phyloP scores from a whole-genome alignment of 23 tunicate genomes.

The Ascidia mentula region DNA sequence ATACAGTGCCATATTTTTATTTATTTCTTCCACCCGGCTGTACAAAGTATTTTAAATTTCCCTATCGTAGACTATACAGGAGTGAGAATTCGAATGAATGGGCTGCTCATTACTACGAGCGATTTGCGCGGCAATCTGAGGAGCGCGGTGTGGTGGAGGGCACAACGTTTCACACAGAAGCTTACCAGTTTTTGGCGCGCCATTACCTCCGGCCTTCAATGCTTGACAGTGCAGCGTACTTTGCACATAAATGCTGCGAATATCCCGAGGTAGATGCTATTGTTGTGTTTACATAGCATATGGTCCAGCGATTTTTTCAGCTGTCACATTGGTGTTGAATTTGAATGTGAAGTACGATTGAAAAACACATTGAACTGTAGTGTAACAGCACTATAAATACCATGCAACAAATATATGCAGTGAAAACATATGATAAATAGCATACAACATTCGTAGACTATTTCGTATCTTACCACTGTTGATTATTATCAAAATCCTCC shows the following conservation, averaged over 20 bases:
- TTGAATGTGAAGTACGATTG: no score
- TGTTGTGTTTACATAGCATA: no score
- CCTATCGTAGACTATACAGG: constrained; percentile 55
- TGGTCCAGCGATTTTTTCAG: no score
- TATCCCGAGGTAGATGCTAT: constrained; percentile 57
- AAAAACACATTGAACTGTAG: no score
- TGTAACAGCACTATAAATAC: no score
- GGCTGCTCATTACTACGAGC: constrained; percentile 84
- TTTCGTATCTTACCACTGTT: not conserved
- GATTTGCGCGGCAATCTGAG: constrained; percentile 74
- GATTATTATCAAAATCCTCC: not conserved
- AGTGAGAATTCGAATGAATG: constrained; percentile 51
- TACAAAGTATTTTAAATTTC: no score
- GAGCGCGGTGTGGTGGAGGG: constrained; percentile 87
- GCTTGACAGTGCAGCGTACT: constrained; percentile 63
- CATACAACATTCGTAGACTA: no score
- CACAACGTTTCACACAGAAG: constrained; percentile 59
- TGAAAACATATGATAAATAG: no score
- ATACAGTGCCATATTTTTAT: no score
- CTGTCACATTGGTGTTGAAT: no score
- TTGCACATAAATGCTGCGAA: constrained; percentile 87
- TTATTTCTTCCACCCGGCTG: no score
- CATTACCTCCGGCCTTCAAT: constrained; percentile 28
- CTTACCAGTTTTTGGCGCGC: constrained; percentile 62
- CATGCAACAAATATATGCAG: no score